Evolutionary conservation across 2,888 invertebrate genomes (phyloP).

Genomic region (Melieria omissa): DNA sequence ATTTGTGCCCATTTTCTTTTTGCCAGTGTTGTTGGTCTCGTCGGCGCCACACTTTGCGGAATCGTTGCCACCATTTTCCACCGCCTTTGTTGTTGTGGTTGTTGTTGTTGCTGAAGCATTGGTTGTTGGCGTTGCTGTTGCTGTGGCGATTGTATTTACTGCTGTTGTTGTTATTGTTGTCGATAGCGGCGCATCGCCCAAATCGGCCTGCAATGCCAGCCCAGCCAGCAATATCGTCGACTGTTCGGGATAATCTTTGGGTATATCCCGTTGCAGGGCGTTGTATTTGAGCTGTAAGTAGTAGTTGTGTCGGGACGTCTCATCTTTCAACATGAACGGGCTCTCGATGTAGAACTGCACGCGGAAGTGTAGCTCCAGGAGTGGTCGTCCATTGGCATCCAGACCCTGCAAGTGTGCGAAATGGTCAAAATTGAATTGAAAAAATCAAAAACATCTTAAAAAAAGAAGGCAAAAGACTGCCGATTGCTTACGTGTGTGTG

Average conservation of each 20-base stretch:
- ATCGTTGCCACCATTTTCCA: conserved; percentile 37
- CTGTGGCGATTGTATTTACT: conserved; percentile 64
- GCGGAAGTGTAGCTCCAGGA: conserved; percentile 88
- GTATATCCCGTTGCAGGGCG: conserved; percentile 75
- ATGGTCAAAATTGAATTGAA: neutral
- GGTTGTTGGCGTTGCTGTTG: conserved; percentile 48
- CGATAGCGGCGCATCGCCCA: conserved; percentile 78
- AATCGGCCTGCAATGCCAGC: conserved; percentile 91
- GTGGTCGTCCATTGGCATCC: conserved; percentile 89
- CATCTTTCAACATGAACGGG: conserved; percentile 89
- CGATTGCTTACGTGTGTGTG: conserved; percentile 82
- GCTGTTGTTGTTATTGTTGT: conserved; percentile 62
- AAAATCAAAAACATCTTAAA: neutral
- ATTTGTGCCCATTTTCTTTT: conserved; percentile 17
- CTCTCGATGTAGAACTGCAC: conserved; percentile 96
- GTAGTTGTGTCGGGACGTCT: conserved; percentile 91
- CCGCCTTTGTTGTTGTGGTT: conserved; percentile 27
- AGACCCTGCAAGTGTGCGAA: conserved; percentile 74
- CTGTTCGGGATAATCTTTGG: conserved; percentile 69
- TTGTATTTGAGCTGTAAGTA: conserved; percentile 95
- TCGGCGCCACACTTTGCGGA: conserved; percentile 38
- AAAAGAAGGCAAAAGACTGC: neutral
- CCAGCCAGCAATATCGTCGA: conserved; percentile 85
- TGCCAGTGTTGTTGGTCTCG: conserved; percentile 15
- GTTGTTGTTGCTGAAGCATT: conserved; percentile 35